Evolutionary conservation across 2,888 invertebrate species (phyloP).

Genomic region (Eristalis intricaria): DNA sequence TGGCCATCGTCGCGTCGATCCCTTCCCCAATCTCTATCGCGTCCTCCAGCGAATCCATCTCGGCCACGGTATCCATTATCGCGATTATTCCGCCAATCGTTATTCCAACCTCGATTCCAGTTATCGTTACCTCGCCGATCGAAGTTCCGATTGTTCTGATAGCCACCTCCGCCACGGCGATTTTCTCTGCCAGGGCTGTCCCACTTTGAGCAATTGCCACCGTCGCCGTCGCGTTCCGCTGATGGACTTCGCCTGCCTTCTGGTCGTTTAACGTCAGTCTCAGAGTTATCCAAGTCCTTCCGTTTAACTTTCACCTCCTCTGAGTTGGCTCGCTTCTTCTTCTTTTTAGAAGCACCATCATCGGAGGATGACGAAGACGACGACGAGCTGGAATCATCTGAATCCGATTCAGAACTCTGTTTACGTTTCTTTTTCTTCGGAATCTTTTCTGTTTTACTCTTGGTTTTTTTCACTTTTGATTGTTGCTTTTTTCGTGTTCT

Average conservation of each 20-base stretch:
- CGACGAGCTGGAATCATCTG: conserved; percentile 41
- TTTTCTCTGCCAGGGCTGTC: conserved; percentile 74
- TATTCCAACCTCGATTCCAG: conserved; percentile 65
- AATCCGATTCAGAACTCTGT: conserved; percentile 60
- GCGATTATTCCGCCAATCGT: conserved; percentile 57
- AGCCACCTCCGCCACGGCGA: conserved; percentile 34
- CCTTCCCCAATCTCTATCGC: conserved; percentile 57
- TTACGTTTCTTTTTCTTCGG: conserved; percentile 51
- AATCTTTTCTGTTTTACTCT: conserved; percentile 1
- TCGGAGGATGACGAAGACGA: conserved; percentile 39
- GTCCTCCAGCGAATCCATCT: conserved; percentile 46
- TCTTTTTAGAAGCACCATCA: conserved; percentile 10
- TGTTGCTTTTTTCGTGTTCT: conserved; percentile 19
- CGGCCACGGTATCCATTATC: conserved; percentile 45
- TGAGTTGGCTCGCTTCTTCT: conserved; percentile 25
- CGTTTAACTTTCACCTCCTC: conserved; percentile 32
- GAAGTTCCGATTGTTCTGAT: conserved; percentile 46
- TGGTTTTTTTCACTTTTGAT: conserved; percentile 32
- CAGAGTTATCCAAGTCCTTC: conserved; percentile 5
- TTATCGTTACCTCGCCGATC: conserved; percentile 51
- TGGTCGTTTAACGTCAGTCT: conserved; percentile 2
- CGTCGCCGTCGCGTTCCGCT: conserved; percentile 43
- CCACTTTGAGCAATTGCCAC: conserved; percentile 76
- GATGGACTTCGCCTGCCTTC: conserved; percentile 30
- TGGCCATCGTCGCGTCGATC: conserved; percentile 62